A percentile compares a stretch with the other conserved stretches of the same genome.
phyloP scores from a whole-genome alignment of 1,140 invertebrate species.

The Rhizoglyphus robini region DNA sequence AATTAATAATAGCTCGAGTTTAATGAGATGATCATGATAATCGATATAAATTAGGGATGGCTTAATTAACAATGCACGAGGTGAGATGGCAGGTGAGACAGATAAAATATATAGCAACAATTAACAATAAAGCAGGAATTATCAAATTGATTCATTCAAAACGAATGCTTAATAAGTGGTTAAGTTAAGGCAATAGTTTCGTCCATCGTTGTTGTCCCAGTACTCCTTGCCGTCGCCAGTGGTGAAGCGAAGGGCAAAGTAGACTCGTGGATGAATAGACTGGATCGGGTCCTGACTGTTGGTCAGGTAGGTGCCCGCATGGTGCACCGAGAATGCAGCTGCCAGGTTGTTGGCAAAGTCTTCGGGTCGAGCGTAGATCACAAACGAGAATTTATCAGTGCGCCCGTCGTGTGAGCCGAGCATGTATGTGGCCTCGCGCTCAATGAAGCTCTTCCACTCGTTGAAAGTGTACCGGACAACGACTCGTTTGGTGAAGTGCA shows the following conservation, averaged over 20 bases:
- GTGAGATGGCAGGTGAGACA: no score
- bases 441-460: slow-evolving; percentile 64
- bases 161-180: not conserved
- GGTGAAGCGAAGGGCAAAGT: slow-evolving; percentile 67
- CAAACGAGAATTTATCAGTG: slow-evolving; percentile 64
- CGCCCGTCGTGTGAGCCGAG: slow-evolving; percentile 76
- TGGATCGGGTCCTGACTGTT: not conserved
- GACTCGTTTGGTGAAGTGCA: slow-evolving; percentile 78
- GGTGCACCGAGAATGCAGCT: slow-evolving; percentile 40
- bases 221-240: slow-evolving; percentile 58
- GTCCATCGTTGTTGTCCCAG: slow-evolving; percentile 77
- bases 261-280: slow-evolving; percentile 43
- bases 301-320: slow-evolving; percentile 30
- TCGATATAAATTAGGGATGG: no score
- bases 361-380: slow-evolving; percentile 22
- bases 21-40: no score
- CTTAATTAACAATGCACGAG: no score
- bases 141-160: no score
- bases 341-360: slow-evolving; percentile 16
- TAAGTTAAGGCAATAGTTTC: slow-evolving; percentile 47
- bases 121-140: no score
- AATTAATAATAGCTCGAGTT: no score
- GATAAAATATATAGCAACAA: no score
- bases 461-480: slow-evolving; percentile 70
- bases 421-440: slow-evolving; percentile 61